Conservation (phyloP, 2,888 invertebrate genomes). For the Drosophila mulleri region DNA sequence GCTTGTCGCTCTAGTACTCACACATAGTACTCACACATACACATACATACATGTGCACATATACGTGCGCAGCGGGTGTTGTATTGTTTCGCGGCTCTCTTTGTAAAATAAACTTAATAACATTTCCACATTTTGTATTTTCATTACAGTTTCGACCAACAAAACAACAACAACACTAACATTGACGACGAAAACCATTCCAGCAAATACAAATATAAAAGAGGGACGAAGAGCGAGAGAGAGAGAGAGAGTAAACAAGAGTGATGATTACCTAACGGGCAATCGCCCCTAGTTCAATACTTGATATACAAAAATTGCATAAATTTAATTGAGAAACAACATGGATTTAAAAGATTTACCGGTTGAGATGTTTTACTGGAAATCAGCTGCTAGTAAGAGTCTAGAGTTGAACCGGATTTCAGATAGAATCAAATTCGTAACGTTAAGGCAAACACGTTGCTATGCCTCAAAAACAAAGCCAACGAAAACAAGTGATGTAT, state of each 20-base stretch:
- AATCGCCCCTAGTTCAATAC: slow-evolving; percentile 20
- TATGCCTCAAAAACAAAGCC: slow-evolving; percentile 13
- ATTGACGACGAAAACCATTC: slow-evolving; percentile 47
- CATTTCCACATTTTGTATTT: slow-evolving; percentile 37
- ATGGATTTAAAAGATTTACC: slow-evolving; percentile 18
- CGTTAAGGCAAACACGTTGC: background rate
- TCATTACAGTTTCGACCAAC: slow-evolving; percentile 58
- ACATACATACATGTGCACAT: slow-evolving; percentile 2
- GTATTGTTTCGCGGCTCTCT: slow-evolving; percentile 15
- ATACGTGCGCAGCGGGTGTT: slow-evolving; percentile 20
- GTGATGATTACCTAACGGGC: slow-evolving; percentile 66
- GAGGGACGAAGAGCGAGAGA: slow-evolving; percentile 5
- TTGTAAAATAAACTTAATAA: slow-evolving; percentile 27
- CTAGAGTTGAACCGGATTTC: too few relatives aligned
- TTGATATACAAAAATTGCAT: slow-evolving; percentile 7
- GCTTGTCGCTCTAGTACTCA: slow-evolving; percentile 18
- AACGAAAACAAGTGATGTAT: slow-evolving; percentile 31
- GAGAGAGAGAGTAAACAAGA: slow-evolving; percentile 8
- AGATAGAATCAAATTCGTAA: too few relatives aligned
- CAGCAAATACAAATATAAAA: slow-evolving; percentile 30
- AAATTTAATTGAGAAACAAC: slow-evolving; percentile 16
- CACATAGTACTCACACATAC: slow-evolving; percentile 10
- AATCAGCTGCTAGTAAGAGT: background rate
- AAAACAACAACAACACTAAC: slow-evolving; percentile 26
- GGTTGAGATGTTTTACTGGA: background rate